These are phyloP conservation scores for Scolopax mira DNA, from an alignment of 2,113 vertebrate genomes.

Conservation along the genomic window DNA sequence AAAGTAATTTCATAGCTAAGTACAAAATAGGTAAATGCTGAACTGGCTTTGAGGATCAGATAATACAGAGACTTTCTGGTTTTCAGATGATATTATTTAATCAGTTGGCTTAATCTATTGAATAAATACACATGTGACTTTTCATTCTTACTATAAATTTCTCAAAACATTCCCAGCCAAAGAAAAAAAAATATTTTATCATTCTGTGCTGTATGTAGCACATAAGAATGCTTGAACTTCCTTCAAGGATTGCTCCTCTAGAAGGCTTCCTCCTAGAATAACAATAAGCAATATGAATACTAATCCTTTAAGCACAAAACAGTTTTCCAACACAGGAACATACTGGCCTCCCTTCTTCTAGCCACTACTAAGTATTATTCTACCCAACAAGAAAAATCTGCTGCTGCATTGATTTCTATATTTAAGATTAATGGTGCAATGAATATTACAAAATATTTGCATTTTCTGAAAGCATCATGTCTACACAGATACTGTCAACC, in stretches of 20 bases:
- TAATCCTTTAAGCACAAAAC: background rate
- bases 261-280: background rate
- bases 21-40: background rate
- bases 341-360: background rate
- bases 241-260: background rate
- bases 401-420: background rate
- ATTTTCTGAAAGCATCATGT: background rate
- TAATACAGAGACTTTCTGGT: background rate
- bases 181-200: slow-evolving; percentile 40
- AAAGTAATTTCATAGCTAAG: background rate
- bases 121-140: background rate
- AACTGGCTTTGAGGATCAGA: background rate
- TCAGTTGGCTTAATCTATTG: background rate
- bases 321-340: background rate
- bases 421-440: background rate
- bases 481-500: background rate
- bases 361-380: background rate
- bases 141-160: background rate
- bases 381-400: background rate
- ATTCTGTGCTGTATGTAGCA: background rate
- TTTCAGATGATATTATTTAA: background rate
- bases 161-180: background rate
- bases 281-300: background rate
- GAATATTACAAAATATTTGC: background rate
- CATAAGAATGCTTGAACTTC: background rate